phyloP scores from a whole-genome alignment of 2,797 vertebrate species.

The Caiman crocodilus region DNA sequence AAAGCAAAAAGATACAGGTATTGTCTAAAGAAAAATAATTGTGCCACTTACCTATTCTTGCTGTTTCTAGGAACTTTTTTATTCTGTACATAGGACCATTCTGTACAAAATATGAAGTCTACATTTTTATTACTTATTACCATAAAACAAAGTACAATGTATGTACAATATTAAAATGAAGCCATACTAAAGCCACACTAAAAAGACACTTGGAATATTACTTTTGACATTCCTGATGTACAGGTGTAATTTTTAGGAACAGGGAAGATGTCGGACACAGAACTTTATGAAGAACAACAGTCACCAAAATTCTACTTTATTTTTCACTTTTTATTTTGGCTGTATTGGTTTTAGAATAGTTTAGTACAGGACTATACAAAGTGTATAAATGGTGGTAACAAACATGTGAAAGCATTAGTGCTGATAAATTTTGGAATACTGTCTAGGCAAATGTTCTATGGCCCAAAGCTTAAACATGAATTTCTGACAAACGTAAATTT shows the following conservation, averaged over 20 bases:
- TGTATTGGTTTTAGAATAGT: constrained; percentile 59
- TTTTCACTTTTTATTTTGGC: constrained; percentile 58
- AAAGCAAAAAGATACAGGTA: constrained; percentile 86
- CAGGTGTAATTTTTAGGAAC: constrained; percentile 83
- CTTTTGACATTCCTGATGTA: constrained; percentile 84
- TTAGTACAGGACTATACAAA: constrained; percentile 69
- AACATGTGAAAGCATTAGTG: constrained; percentile 67
- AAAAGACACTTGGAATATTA: constrained; percentile 95
- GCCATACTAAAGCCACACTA: constrained; percentile 96
- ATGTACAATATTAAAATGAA: constrained; percentile 99
- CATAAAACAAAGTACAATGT: constrained; percentile 99
- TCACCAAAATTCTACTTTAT: constrained; percentile 77
- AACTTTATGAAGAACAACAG: constrained; percentile 88
- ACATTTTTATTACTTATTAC: constrained; percentile 96
- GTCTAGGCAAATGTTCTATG: constrained; percentile 66
- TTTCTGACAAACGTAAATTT: constrained; percentile 58
- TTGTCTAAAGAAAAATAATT: constrained; percentile 87
- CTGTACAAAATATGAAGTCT: constrained; percentile 99
- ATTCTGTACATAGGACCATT: constrained; percentile 98
- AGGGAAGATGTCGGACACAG: constrained; percentile 85
- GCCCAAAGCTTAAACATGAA: constrained; percentile 64
- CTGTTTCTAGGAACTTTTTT: constrained; percentile 91
- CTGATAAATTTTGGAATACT: constrained; percentile 62
- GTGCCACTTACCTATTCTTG: constrained; percentile 92
- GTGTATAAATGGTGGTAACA: constrained; percentile 61